Evolutionary conservation across 1,140 invertebrate species (phyloP), one percentile per base, ranked within the genome.

Genomic region (Panulirus ornatus): DNA sequence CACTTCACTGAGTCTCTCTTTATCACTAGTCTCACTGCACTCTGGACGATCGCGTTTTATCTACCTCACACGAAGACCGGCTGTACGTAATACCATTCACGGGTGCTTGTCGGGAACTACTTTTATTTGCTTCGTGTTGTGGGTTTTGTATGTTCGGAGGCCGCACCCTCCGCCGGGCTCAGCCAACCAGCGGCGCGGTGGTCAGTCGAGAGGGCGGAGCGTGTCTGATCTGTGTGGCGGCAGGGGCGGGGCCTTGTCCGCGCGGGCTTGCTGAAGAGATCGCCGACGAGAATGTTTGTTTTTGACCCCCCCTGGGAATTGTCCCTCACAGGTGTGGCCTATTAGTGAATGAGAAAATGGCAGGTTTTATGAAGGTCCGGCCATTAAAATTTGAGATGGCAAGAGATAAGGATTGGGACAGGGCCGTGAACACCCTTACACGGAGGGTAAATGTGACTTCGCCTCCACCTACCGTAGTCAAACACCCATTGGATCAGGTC

Each of bases 311-410:
- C 88, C 71, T 76, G 79, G 54, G 81, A 44, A 90, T 76, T 58
- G 88, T n/a, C 40, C 70, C 79, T 78, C 88, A 76, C 88, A 84
- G 88, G 88, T 84, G 81, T 76, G 81, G 88, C 71, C 38, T 84
- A 84, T 84, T 76, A 76, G 44, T 84, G 88, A 76, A 84, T 76
- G 88, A 63, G 79, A 75, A 90, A 76, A 90, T 84, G 81, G 47
- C 70, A 76, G 51, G 79, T 76, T 90, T 84, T 90, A 84, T 76
- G 86, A 73, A 88, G 78, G 78, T 70, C 44, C 76, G 76, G n/a
- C 78, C 86, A 88, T 88, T 82, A 88, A 36, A 81, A 34, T 44
- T 75, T 9, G 44, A 88, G 86, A 88, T 88, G 76, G 75, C 40
- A 22, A 14, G 22, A 82, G 86, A 82, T 79, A 82, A 81, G 38